These are phyloP conservation scores for Eledona agricola DNA, from an alignment of 2,888 invertebrate genomes.

Conservation along the genomic window DNA sequence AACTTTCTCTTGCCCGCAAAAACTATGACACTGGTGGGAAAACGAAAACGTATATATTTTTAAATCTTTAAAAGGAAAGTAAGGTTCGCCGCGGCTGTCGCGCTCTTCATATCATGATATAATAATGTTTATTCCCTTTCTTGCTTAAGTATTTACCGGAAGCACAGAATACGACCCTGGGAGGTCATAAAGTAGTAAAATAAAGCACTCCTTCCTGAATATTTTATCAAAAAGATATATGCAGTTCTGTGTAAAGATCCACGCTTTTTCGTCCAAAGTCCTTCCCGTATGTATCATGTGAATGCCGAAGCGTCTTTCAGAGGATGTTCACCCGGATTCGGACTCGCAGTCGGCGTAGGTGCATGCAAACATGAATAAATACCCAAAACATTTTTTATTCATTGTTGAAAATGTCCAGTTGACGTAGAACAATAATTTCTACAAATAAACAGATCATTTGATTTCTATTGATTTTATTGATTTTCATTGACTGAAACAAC, in stretches of 20 bases:
- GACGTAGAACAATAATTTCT: no score
- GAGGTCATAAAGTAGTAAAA: slow-evolving; percentile 54
- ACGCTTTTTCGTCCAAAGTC: slow-evolving; percentile 41
- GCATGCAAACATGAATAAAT: no score
- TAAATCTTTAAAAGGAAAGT: slow-evolving; percentile 30
- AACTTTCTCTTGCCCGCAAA: slow-evolving; percentile 8
- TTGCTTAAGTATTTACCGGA: slow-evolving; percentile 53
- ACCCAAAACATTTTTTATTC: no score
- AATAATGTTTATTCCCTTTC: slow-evolving; percentile 51
- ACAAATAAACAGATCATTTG: no score
- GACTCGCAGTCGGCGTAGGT: no score
- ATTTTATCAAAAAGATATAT: slow-evolving; percentile 56
- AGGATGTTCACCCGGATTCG: no score
- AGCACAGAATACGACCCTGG: slow-evolving; percentile 48
- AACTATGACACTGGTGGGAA: slow-evolving; percentile 21
- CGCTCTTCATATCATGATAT: slow-evolving; percentile 47
- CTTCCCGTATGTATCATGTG: slow-evolving; percentile 44
- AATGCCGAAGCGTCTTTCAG: slow-evolving; percentile 38
- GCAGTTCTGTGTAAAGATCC: slow-evolving; percentile 41
- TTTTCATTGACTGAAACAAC: no score
- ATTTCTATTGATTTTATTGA: no score
- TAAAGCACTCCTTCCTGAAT: slow-evolving; percentile 53
- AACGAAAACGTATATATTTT: slow-evolving; percentile 28
- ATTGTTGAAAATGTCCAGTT: no score
- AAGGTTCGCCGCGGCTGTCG: slow-evolving; percentile 21